Base-by-base conservation (phyloP, 2,797 vertebrate species). In the Coregonus ussuriensis region DNA sequence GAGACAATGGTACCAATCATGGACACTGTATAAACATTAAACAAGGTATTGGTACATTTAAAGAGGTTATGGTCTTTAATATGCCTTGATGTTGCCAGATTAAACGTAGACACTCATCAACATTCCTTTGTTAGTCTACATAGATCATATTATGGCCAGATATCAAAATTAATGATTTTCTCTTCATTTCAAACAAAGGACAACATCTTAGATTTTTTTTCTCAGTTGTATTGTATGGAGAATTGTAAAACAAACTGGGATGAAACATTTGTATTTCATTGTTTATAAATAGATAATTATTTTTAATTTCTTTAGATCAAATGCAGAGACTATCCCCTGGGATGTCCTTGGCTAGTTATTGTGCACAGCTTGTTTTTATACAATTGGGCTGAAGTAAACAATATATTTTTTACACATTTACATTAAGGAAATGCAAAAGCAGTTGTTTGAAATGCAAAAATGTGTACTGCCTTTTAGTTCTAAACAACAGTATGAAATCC, bases 261-360 rank as follows among this genome's bases (percentile, higher is more conserved):
- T 81, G 82, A 85, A 86, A 47, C 74, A 85, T 85, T 78, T 54
- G 86, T 82, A 69, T 83, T 83, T 85, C 83, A 93, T 90, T 92
- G 90, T 93, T 93, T 93, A 89, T 91, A 92, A 93, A 91, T 88
- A 94, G 87, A 92, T 88, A 84, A 93, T 93, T 93, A 90, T 90
- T 92, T 93, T 93, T 92, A 91, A 92, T 93, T 93, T 91, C 90
- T 91, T 93, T 74, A 93, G 89, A 94, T 93, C 89, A 93, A 92
- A 93, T 91, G 86, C 88, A 82, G 78, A 83, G 81, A 72, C 63
- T 25, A 71, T 92, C 93, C 91, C 92, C 37, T 5, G 91, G 91
- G 94, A 92, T 68, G 78, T 54, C 56, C 84, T 85, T 76, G 84
- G 84, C 76, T 86, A 89, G 86, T 87, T 89, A 83, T 87, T 92